These are phyloP conservation scores for Apomyelois bistriatella DNA, from an alignment of 2,888 invertebrate species.

Conservation along the genomic window DNA sequence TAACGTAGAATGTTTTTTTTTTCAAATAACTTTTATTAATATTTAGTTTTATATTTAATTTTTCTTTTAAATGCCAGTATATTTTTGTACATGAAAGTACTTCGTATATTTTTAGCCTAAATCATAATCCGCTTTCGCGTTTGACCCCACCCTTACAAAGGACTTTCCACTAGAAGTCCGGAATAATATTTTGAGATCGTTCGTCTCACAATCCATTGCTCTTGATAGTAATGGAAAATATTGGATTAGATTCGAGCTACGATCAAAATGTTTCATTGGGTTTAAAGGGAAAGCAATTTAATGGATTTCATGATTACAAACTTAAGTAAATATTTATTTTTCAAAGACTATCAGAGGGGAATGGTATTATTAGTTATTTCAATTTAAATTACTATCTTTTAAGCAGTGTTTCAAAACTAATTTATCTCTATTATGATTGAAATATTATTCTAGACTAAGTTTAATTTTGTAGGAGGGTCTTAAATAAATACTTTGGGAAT, in stretches of 20 bases:
- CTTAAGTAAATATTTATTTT: conserved; percentile 2
- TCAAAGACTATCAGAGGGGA: background rate
- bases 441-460: no score
- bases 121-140: background rate
- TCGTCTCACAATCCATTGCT: conserved; percentile 21
- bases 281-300: background rate
- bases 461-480: no score
- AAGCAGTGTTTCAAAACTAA: no score
- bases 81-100: no score
- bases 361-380: background rate
- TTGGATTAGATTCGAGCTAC: conserved; percentile 12
- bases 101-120: background rate
- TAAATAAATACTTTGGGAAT: no score
- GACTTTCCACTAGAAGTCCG: conserved; percentile 14
- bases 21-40: no score
- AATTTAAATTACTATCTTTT: background rate
- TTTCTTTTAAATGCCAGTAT: no score
- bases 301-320: conserved; percentile 4
- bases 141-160: background rate
- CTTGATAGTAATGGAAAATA: conserved; percentile 16
- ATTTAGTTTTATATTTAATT: no score
- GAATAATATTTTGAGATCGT: conserved; percentile 24
- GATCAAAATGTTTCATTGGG: conserved; percentile 8
- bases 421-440: no score
- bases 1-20: no score